Evolutionary conservation across 2,113 vertebrate genomes (phyloP).

Genomic region (Archilochus colubris): DNA sequence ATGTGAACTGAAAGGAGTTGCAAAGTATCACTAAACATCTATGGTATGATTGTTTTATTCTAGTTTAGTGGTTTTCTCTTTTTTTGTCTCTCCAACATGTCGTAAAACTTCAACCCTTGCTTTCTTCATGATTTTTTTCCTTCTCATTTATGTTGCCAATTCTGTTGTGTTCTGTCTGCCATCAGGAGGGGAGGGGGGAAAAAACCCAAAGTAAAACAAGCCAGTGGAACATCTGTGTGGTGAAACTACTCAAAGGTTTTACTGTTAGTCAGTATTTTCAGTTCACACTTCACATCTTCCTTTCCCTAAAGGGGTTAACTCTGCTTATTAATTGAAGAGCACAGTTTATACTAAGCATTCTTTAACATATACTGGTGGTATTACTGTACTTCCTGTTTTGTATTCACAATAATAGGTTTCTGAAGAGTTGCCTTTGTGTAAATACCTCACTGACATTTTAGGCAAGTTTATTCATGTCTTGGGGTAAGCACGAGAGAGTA

Average conservation of each 20-base stretch:
- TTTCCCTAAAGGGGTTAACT: slow-evolving; percentile 53
- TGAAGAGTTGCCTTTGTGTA: slow-evolving; percentile 87
- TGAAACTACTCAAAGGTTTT: slow-evolving; percentile 18
- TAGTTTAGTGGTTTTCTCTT: neutral
- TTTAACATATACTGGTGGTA: slow-evolving; percentile 67
- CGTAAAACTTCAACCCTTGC: neutral
- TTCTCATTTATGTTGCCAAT: neutral
- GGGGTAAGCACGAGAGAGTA: slow-evolving; percentile 82
- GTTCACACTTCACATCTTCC: neutral
- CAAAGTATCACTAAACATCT: neutral
- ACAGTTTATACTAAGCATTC: slow-evolving; percentile 70
- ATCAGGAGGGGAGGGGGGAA: neutral
- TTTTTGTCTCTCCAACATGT: neutral
- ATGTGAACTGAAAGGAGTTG: neutral
- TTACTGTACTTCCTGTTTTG: slow-evolving; percentile 79
- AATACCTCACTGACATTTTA: slow-evolving; percentile 86
- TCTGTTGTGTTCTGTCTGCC: neutral
- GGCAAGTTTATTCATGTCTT: slow-evolving; percentile 90
- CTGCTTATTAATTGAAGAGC: slow-evolving; percentile 54
- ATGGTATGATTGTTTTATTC: neutral
- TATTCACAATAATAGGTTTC: slow-evolving; percentile 76
- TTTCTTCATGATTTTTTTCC: neutral
- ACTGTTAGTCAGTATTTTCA: slow-evolving; percentile 49
- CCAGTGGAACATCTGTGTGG: neutral
- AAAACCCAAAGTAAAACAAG: neutral